These are phyloP conservation scores for Platichthys stellatus DNA, from an alignment of 2,113 vertebrate species.

Conservation along the genomic window DNA sequence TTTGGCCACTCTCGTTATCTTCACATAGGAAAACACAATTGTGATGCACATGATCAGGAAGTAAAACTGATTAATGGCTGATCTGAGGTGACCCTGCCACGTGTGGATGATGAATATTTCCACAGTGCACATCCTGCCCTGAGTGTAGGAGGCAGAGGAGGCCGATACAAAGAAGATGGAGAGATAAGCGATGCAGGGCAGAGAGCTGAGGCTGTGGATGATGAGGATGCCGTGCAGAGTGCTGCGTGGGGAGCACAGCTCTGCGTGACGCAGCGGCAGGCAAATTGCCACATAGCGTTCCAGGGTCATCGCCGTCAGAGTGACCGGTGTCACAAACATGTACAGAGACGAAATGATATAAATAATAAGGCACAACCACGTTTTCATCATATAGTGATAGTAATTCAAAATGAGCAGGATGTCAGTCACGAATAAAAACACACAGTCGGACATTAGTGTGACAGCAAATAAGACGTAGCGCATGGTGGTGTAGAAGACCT, in stretches of 20 bases:
- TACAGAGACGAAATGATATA: neutral
- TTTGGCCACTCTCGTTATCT: too few relatives aligned
- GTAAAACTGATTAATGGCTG: constrained; percentile 13
- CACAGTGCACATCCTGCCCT: neutral
- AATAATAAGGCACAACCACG: constrained; percentile 44
- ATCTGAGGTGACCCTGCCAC: constrained; percentile 62
- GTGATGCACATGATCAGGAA: too few relatives aligned
- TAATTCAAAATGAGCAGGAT: neutral
- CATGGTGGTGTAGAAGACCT: constrained; percentile 48
- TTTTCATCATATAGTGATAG: constrained; percentile 12
- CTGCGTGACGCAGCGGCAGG: constrained; percentile 61
- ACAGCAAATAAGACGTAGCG: constrained; percentile 72
- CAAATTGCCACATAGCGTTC: constrained; percentile 70
- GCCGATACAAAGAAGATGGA: constrained; percentile 16
- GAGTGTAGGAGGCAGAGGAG: neutral
- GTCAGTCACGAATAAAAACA: constrained; percentile 29
- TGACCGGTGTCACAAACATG: constrained; percentile 43
- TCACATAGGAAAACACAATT: too few relatives aligned
- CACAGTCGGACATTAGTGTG: constrained; percentile 53
- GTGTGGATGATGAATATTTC: constrained; percentile 21
- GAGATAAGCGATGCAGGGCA: constrained; percentile 20
- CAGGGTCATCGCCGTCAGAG: constrained; percentile 68
- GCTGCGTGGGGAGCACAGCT: constrained; percentile 46
- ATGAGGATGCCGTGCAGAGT: constrained; percentile 41
- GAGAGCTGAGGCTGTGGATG: constrained; percentile 42